phyloP scores from a whole-genome alignment of 2,888 invertebrate genomes.

The Lacanobia oleracea region DNA sequence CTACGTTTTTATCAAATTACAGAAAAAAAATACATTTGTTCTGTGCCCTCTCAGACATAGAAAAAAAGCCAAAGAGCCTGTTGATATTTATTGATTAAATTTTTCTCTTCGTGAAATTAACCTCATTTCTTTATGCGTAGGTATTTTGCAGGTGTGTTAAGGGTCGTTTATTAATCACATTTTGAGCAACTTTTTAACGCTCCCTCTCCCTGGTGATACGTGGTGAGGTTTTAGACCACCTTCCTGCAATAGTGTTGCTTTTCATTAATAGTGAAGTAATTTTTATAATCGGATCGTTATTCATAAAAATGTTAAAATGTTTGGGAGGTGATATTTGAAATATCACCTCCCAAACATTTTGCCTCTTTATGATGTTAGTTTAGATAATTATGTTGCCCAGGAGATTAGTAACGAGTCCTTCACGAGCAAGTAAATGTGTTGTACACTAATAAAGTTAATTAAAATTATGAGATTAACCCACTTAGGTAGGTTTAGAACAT shows the following conservation, averaged over 20 bases:
- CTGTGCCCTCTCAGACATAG: not conserved
- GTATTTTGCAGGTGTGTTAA: too few relatives aligned
- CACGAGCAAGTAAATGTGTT: constrained; percentile 3
- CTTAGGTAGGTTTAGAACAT: too few relatives aligned
- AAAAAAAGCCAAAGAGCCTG: not conserved
- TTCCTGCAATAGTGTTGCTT: too few relatives aligned
- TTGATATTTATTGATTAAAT: not conserved
- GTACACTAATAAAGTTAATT: constrained; percentile 7
- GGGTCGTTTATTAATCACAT: too few relatives aligned
- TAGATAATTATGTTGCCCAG: not conserved
- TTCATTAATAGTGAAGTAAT: not conserved
- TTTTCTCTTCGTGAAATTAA: not conserved
- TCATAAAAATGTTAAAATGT: too few relatives aligned
- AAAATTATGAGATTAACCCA: not conserved
- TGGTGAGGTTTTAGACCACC: too few relatives aligned
- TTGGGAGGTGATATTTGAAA: too few relatives aligned
- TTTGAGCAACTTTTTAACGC: too few relatives aligned
- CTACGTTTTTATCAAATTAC: not conserved
- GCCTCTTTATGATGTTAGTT: not conserved
- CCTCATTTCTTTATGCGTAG: not conserved
- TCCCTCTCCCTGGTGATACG: too few relatives aligned
- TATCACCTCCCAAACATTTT: not conserved
- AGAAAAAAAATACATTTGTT: not conserved
- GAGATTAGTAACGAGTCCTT: constrained; percentile 1
- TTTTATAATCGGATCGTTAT: not conserved